Evolutionary conservation across 2,888 invertebrate genomes (phyloP).

Genomic region (Limnephilus auricula): DNA sequence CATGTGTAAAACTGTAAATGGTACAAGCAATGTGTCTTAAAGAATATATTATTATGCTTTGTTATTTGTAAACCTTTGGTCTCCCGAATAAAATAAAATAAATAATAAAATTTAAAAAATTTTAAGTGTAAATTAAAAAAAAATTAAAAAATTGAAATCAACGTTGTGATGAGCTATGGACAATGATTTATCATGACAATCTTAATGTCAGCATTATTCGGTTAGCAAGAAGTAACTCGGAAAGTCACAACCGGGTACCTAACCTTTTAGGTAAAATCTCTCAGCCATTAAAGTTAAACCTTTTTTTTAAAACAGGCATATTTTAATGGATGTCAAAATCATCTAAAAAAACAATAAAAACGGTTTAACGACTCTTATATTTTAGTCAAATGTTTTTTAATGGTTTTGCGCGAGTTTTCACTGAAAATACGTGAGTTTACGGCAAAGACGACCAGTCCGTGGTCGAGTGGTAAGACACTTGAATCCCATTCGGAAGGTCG

Average conservation of each 20-base stretch:
- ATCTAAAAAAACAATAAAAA: background rate
- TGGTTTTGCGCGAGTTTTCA: background rate
- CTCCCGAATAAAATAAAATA: too few relatives aligned
- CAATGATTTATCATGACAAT: background rate
- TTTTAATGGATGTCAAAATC: background rate
- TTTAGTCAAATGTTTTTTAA: background rate
- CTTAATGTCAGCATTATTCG: background rate
- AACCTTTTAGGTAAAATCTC: background rate
- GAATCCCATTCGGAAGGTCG: too few relatives aligned
- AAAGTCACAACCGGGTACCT: background rate
- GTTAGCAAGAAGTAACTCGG: background rate
- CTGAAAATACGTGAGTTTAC: background rate
- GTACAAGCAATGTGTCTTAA: too few relatives aligned
- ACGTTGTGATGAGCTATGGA: background rate
- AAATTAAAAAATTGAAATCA: too few relatives aligned
- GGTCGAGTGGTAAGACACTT: too few relatives aligned
- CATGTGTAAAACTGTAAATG: too few relatives aligned
- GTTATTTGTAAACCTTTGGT: too few relatives aligned
- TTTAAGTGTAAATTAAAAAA: too few relatives aligned
- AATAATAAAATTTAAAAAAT: too few relatives aligned
- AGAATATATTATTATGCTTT: too few relatives aligned
- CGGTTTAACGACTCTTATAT: background rate
- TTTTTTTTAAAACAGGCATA: background rate
- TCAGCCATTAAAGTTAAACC: background rate
- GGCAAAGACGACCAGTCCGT: too few relatives aligned